Conservation (phyloP, 2,888 invertebrate genomes). For the Diplolepis rosae region DNA sequence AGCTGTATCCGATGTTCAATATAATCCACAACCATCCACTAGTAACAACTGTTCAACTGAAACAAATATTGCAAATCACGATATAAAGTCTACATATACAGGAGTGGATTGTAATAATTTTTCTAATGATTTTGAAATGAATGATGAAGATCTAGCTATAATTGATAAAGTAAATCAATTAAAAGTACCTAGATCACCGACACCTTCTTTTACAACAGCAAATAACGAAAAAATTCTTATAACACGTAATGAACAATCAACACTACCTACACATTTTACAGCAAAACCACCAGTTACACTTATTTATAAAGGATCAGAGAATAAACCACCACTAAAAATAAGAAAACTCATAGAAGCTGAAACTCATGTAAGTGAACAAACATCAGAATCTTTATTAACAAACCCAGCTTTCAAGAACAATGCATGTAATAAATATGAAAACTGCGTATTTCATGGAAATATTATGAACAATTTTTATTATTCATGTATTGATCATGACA, state of each 20-base stretch:
- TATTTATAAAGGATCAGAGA: neutral
- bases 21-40: neutral
- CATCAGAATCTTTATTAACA: neutral
- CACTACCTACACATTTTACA: conserved; percentile 29
- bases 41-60: neutral
- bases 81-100: neutral
- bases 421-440: no score
- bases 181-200: conserved; percentile 25
- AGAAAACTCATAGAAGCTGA: neutral
- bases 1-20: neutral
- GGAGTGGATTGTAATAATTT: conserved; percentile 30
- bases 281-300: conserved; percentile 29
- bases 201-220: conserved; percentile 15
- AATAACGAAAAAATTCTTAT: neutral
- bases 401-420: neutral
- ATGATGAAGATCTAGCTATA: conserved; percentile 34
- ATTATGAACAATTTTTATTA: conserved; percentile 28
- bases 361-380: neutral
- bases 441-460: conserved; percentile 31
- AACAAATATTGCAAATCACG: no score
- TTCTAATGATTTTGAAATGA: conserved; percentile 35
- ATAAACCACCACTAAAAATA: conserved; percentile 7
- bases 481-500: neutral
- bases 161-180: conserved; percentile 37
- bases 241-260: conserved; percentile 26